Evolutionary conservation across 2,113 vertebrate species (phyloP).

Genomic region (Notarius quadriscutis): DNA sequence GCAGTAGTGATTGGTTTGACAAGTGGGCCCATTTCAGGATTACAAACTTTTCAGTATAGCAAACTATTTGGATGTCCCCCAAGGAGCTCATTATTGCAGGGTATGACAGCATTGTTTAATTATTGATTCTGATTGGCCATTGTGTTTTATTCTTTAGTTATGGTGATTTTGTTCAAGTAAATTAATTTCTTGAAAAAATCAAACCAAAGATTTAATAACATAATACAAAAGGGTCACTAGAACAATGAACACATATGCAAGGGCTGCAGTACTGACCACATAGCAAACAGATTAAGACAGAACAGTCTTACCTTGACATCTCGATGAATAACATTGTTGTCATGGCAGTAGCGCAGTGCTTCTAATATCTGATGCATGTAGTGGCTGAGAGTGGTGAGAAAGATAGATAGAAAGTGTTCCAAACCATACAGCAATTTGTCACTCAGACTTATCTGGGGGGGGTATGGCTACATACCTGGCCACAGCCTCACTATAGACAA

Average conservation of each 20-base stretch:
- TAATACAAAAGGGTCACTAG: background rate
- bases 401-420: background rate
- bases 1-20: no score
- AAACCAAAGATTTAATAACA: background rate
- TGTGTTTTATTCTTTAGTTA: background rate
- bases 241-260: background rate
- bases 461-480: slow-evolving; percentile 77
- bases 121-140: background rate
- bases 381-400: slow-evolving; percentile 76
- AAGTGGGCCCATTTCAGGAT: no score
- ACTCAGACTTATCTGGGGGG: background rate
- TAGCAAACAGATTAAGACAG: background rate
- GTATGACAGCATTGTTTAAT: no score
- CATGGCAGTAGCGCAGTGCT: slow-evolving; percentile 97
- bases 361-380: slow-evolving; percentile 99
- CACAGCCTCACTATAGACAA: slow-evolving; percentile 91
- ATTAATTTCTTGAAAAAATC: background rate
- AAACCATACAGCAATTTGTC: background rate
- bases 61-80: no score
- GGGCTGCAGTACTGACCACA: background rate
- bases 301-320: slow-evolving; percentile 90
- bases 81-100: no score
- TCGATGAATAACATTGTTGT: slow-evolving; percentile 98
- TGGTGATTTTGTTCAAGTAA: background rate
- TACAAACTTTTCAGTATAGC: no score